phyloP scores from a whole-genome alignment of 2,888 invertebrate species.

The Andrena fulva region DNA sequence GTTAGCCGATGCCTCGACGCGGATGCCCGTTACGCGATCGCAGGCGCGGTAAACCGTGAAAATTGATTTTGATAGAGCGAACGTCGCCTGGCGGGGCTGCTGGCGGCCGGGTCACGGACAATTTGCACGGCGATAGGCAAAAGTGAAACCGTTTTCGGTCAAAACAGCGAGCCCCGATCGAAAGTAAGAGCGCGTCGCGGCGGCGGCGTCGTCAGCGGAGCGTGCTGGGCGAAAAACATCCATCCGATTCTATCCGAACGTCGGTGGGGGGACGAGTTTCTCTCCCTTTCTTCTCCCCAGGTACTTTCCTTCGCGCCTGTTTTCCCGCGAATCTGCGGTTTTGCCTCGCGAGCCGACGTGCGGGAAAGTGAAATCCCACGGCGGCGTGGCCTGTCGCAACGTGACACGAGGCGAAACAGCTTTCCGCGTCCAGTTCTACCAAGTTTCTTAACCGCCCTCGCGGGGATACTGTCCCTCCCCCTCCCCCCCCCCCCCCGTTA shows the following conservation, averaged over 20 bases:
- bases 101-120: slow-evolving; percentile 69
- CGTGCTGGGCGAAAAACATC: slow-evolving; percentile 28
- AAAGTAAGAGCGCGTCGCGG: slow-evolving; percentile 67
- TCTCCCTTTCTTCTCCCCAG: not conserved
- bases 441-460: slow-evolving; percentile 39
- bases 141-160: slow-evolving; percentile 70
- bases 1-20: no score
- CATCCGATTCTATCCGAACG: not conserved
- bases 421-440: slow-evolving; percentile 34
- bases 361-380: slow-evolving; percentile 49
- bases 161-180: slow-evolving; percentile 71
- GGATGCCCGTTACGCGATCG: slow-evolving; percentile 2
- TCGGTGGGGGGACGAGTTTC: not conserved
- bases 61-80: slow-evolving; percentile 73
- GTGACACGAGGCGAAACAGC: slow-evolving; percentile 44
- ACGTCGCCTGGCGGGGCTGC: slow-evolving; percentile 38
- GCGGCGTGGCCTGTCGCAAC: slow-evolving; percentile 34
- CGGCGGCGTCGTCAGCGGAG: slow-evolving; percentile 36
- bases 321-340: slow-evolving; percentile 19
- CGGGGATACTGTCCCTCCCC: not conserved
- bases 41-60: slow-evolving; percentile 39
- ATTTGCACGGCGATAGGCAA: slow-evolving; percentile 67
- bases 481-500: slow-evolving; percentile 4
- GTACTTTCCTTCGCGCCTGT: slow-evolving; percentile 8
- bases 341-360: slow-evolving; percentile 5